Base-by-base conservation (phyloP, 2,113 vertebrate genomes). In the Cariama cristata region DNA sequence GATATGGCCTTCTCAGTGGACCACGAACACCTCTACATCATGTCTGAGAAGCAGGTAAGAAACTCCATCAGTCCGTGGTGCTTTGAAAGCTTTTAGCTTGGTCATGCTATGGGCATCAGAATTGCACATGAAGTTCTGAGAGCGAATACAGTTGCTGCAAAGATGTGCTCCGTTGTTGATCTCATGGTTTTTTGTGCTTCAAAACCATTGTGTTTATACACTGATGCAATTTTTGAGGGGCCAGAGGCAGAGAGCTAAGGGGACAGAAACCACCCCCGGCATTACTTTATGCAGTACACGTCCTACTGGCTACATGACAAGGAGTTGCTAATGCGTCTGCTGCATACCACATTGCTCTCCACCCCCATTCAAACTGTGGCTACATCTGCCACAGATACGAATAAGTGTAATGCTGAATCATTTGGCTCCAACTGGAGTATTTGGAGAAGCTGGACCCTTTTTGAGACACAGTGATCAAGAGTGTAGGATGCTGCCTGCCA, bases 1-100 rank as follows among this genome's bases (percentile, higher is more conserved):
- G 99, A 99, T 88, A 99, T 99, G 99, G 99, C 99, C 72, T 99
- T 99, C 98, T 99, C 99, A 5, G 95, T 98, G 58, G 99, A 99
- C 91, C 98, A 99, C 1, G 99, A 99, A 26, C 99, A 99, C 83
- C 99, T 99, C 85, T 99, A 99, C 94, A 98, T 99, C 98, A 99
- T 99, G 99, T 99, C 99, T 11, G 99, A 99, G 95, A 99, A 98
- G 91, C 99, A 99, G 99, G 99, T 99, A 94, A 98, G 99, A 44
- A n/a, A 1, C 20, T 8, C 10, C 4, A 2, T 11, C 32, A 44
- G 7, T 22, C 26, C 1, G 0, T 2, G 11, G 14, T 60, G 20
- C 53, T 93, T 30, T 19, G 4, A 24, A 88, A 68, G 21, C 28
- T 55, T 81, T 62, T 20, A 35, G 1, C 50, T 83, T 60, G 17